Evolutionary conservation across 1,140 invertebrate genomes (phyloP), one percentile per base, ranked within the genome.

Genomic region (Anoplolepis gracilipes): DNA sequence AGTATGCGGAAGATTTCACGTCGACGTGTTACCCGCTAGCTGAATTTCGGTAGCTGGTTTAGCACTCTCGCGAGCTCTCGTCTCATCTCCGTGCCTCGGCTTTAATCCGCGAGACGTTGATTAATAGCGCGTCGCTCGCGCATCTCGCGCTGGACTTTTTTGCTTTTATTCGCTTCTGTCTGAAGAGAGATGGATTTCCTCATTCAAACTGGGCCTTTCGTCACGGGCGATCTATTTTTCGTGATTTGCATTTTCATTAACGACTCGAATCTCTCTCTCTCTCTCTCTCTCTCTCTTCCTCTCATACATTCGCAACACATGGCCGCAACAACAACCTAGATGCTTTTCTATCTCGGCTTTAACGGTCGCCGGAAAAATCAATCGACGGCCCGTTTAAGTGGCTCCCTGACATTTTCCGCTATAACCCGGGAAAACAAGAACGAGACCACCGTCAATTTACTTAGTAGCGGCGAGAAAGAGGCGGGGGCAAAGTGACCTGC

Each of bases 231-330:
- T 77, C 84, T 88, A 90, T 85, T 73, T 79, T 61, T 22, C 61
- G 33, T 1, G 55, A 90, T 90, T 90, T 89, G 70, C 88, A 90
- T 90, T 90, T 90, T 89, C 88, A 89, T 90, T 87, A 87, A 84
- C 88, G 76, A 64, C 70, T 89, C 75, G 67, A 87, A 49, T 78
- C 42, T 39, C 69, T 73, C 28, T 55, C 13, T 69, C 25, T 16
- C 28, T 53, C 30, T 30, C 33, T 62, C n/a, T 59, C 13, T n/a
- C 16, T 69, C 39, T 33, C 10, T 30, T 30, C 30, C 28, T 69
- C 64, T 78, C 10, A 10, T 10, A 39, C 5, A 72, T 19, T 62
- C 61, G 6, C 57, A 33, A 25, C 30, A 53, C 46, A 30, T 19
- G 42, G 39, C 62, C 25, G 46, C 64, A 49, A 72, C 57, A 49